Percentiles rank a stretch among this genome's conserved stretches.
Evolutionary conservation across 1,140 invertebrate species (phyloP).

Genomic region (Mizuhopecten yessoensis): DNA sequence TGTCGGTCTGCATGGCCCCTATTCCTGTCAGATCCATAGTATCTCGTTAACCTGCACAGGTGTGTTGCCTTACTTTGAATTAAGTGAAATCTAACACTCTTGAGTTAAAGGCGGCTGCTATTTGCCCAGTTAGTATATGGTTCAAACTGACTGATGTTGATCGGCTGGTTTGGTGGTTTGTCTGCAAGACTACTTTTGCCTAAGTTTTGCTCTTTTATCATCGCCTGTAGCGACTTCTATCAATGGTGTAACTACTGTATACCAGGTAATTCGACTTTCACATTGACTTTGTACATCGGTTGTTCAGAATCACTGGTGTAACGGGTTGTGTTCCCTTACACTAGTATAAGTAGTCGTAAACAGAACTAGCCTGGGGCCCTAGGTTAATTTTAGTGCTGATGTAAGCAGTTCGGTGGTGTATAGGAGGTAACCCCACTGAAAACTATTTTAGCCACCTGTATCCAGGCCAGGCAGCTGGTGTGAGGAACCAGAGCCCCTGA

Average conservation of each 20-base stretch:
- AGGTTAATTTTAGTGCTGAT: constrained; percentile 25
- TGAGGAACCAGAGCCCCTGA: background rate
- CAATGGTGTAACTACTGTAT: background rate
- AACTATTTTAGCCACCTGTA: background rate
- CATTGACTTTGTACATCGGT: no score
- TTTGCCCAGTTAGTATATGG: background rate
- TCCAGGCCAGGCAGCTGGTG: background rate
- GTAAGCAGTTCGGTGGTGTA: background rate
- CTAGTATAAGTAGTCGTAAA: no score
- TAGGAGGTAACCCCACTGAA: no score
- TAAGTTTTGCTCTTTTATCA: background rate
- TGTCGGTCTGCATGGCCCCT: constrained; percentile 8
- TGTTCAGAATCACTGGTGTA: no score
- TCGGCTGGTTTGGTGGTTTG: no score
- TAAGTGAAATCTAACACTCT: background rate
- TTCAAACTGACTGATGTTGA: background rate
- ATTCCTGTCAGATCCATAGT: background rate
- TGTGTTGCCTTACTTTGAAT: background rate
- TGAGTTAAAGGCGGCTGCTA: background rate
- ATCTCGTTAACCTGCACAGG: constrained; percentile 12
- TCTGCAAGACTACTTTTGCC: background rate
- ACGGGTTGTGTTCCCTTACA: no score
- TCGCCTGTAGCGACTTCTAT: background rate
- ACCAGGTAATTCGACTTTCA: no score
- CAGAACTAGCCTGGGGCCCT: no score